Evolutionary conservation across 2,888 invertebrate species (phyloP), one percentile per base, ranked within the genome.

Genomic region (Mystacides longicornis): DNA sequence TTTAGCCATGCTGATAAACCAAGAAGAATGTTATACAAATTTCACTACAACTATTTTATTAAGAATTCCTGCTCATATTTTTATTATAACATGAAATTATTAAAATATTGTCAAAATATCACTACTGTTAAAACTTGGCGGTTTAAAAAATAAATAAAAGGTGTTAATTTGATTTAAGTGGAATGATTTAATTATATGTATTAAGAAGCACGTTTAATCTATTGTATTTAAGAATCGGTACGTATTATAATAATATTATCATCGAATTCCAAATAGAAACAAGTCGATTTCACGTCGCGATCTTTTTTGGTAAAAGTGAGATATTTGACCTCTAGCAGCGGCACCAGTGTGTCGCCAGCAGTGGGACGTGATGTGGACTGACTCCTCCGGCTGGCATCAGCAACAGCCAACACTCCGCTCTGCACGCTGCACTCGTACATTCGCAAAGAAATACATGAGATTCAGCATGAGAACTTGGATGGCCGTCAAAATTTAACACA

Each of bases 1-100:
- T 16, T 50, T 23, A 7, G 50, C 54, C 54, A 54, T 54, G 49
- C 14, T 45, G 49, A n/a, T 2, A 20, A 49, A 20, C 3, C 23
- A 16, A 7, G 7, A 43, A 45, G 9, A 20, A 45, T 19, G 11
- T n/a, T 45, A 45, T 19, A 45, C 14, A 37, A 37, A 37, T 37
- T 37, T 37, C 37, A 37, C 37, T 37, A 16, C 37, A 37, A 37
- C 37, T 37, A 37, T 37, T 37, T 37, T n/a, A n/a, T 37, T 27
- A 37, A 14, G 37, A 37, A 37, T 37, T 14, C 37, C n/a, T 37
- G 37, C 14, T n/a, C 37, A 37, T 37, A 37, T 37, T 14, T n/a
- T n/a, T n/a, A n/a, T n/a, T n/a, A n/a, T n/a, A n/a, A n/a, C n/a
- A n/a, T n/a, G n/a, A n/a, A n/a, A n/a, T n/a, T n/a, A n/a, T n/a